Percentiles rank a stretch among this genome's conserved stretches.
These are phyloP conservation scores for Hippocampus barbouri DNA, from an alignment of 2,113 vertebrate genomes.

Conservation along the genomic window DNA sequence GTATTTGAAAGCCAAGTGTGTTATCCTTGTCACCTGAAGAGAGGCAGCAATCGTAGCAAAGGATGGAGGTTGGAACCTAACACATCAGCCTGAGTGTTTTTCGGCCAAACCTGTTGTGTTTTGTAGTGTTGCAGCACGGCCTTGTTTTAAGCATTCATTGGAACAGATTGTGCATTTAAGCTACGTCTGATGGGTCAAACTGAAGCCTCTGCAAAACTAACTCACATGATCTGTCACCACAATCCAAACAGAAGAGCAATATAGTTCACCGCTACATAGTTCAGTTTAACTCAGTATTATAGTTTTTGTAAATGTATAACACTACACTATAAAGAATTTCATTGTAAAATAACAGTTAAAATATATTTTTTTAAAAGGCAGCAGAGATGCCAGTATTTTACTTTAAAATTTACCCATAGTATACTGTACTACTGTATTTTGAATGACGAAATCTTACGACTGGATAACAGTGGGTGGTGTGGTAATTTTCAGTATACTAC, in stretches of 20 bases:
- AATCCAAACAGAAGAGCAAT: not conserved
- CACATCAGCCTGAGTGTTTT: constrained; percentile 53
- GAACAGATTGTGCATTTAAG: constrained; percentile 6
- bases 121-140: constrained; percentile 33
- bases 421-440: too few relatives aligned
- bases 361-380: too few relatives aligned
- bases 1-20: constrained; percentile 73
- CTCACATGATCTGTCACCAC: not conserved
- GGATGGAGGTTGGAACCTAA: constrained; percentile 55
- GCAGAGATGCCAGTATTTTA: too few relatives aligned
- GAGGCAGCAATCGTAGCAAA: constrained; percentile 54
- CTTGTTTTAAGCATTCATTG: constrained; percentile 38
- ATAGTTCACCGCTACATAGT: not conserved
- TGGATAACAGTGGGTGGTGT: too few relatives aligned
- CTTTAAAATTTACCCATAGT: too few relatives aligned
- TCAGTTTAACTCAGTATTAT: not conserved
- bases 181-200: constrained; percentile 30
- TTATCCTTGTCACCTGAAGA: constrained; percentile 62
- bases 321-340: too few relatives aligned
- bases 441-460: too few relatives aligned
- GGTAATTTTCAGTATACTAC: too few relatives aligned
- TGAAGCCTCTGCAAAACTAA: not conserved
- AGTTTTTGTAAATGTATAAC: constrained; percentile 54
- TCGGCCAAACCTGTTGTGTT: constrained; percentile 47
- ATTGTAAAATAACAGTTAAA: too few relatives aligned